Evolutionary conservation across 2,113 vertebrate genomes (phyloP), one percentile per base, ranked within the genome.

Genomic region (Rissa tridactyla): DNA sequence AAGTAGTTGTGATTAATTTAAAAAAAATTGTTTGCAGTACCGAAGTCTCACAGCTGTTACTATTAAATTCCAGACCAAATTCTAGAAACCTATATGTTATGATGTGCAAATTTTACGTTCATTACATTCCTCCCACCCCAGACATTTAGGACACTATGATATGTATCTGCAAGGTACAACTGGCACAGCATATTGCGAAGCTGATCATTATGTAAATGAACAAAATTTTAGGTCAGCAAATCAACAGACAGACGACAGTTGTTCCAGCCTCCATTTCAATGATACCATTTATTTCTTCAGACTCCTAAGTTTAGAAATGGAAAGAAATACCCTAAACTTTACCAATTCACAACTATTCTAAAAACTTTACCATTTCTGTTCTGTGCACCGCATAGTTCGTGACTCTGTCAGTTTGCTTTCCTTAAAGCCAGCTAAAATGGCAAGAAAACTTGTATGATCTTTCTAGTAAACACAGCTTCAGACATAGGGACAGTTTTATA

Each of bases 371-470:
- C 5, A 11, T 86, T 77, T 82, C 20, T 49, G 6, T 75, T 92
- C 55, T 72, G 18, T 62, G 71, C 30, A 72, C 42, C 57, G 12
- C 30, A n/a, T 17, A 49, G 62, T 92, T 95, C 72, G 57, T 78
- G 81, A 69, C 57, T 97, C 82, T 95, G 44, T 73, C 82, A 92
- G 80, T 70, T 95, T 86, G 77, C 40, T 65, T 86, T 86, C 95
- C 40, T 75, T 91, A 90, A 96, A 92, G 54, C 30, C 64, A 85
- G 52, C 20, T 89, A 58, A 47, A 94, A 84, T 60, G 81, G 73
- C 44, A 91, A 57, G 62, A 91, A 90, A 85, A 75, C 23, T 66
- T 15, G 3, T 76, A 51, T 96, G 79, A 91, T 93, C 51, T 91
- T 95, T 62, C 84, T 72, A 75, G 58, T 76, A 94, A 95, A 73